Evolutionary conservation across 2,888 invertebrate species (phyloP).

Genomic region (Timema cristinae): DNA sequence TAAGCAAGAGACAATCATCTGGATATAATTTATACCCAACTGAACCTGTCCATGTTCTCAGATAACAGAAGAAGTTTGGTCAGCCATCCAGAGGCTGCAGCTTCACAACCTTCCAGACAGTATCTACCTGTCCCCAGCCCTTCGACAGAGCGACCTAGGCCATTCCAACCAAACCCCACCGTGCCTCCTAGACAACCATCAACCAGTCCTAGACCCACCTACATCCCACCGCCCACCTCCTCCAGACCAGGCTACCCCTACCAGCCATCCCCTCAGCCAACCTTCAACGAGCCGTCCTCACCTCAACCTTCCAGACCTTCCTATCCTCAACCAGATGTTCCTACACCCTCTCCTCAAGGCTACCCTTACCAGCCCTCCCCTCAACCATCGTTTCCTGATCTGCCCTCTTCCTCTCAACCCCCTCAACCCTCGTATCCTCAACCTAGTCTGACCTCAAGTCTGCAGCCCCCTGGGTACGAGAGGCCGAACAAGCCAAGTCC

Average conservation of each 20-base stretch:
- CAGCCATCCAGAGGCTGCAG: conserved; percentile 12
- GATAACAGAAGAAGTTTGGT: conserved; percentile 4
- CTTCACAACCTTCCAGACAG: conserved; percentile 38
- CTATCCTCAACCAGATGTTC: background rate
- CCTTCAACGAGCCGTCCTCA: conserved; percentile 4
- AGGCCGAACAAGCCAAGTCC: background rate
- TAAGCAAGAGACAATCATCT: background rate
- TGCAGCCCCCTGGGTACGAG: background rate
- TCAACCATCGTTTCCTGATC: conserved; percentile 23
- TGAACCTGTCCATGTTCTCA: background rate
- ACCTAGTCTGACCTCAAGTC: background rate
- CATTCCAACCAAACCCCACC: conserved; percentile 37
- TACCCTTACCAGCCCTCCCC: conserved; percentile 23
- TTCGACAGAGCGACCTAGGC: conserved; percentile 27
- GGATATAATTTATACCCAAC: background rate
- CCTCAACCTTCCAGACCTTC: conserved; percentile 24
- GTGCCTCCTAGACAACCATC: conserved; percentile 9
- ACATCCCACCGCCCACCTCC: background rate
- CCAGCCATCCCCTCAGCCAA: conserved; percentile 6
- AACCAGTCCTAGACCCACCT: conserved; percentile 4
- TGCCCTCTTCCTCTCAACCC: conserved; percentile 31
- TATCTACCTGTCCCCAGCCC: conserved; percentile 46
- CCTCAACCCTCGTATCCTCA: conserved; percentile 28
- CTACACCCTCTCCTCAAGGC: conserved; percentile 22
- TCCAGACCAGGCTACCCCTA: conserved; percentile 20